A percentile compares a stretch with the other conserved stretches of the same genome.
Evolutionary conservation across 2,113 vertebrate genomes (phyloP).

Genomic region (Zosterops japonicus): DNA sequence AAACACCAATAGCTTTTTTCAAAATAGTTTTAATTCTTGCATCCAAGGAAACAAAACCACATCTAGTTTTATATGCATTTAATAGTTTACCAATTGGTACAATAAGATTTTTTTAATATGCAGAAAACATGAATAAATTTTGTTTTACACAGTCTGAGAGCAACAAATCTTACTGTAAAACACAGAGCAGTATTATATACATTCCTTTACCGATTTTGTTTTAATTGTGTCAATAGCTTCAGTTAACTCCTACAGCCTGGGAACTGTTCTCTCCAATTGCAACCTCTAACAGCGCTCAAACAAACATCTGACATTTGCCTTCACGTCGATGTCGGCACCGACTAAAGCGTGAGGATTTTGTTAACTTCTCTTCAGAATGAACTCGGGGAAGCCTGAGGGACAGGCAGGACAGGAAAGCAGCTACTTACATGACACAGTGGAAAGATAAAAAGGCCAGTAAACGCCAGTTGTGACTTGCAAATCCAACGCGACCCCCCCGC

Average conservation of each 20-base stretch:
- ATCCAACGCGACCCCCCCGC: constrained; percentile 45
- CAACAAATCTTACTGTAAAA: constrained; percentile 89
- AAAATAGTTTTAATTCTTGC: constrained; percentile 45
- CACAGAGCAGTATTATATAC: constrained; percentile 89
- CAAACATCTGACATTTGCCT: constrained; percentile 61
- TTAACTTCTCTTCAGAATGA: constrained; percentile 71
- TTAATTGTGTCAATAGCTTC: constrained; percentile 78
- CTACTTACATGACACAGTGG: constrained; percentile 80
- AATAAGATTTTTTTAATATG: constrained; percentile 90
- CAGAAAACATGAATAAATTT: constrained; percentile 91
- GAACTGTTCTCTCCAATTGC: constrained; percentile 71
- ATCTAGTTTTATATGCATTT: constrained; percentile 87
- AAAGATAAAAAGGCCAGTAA: constrained; percentile 74
- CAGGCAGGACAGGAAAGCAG: constrained; percentile 76
- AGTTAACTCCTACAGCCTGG: constrained; percentile 78
- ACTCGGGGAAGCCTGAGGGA: constrained; percentile 63
- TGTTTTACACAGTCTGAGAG: constrained; percentile 90
- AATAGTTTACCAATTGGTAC: constrained; percentile 90
- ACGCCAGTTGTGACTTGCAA: constrained; percentile 73
- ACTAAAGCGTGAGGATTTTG: constrained; percentile 61
- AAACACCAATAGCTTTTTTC: background rate
- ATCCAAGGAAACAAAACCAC: constrained; percentile 60
- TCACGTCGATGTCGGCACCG: constrained; percentile 69
- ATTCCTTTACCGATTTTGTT: constrained; percentile 79
- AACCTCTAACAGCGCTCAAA: constrained; percentile 62